phyloP scores from a whole-genome alignment of 2,888 invertebrate genomes.

The Drosophila histrio region DNA sequence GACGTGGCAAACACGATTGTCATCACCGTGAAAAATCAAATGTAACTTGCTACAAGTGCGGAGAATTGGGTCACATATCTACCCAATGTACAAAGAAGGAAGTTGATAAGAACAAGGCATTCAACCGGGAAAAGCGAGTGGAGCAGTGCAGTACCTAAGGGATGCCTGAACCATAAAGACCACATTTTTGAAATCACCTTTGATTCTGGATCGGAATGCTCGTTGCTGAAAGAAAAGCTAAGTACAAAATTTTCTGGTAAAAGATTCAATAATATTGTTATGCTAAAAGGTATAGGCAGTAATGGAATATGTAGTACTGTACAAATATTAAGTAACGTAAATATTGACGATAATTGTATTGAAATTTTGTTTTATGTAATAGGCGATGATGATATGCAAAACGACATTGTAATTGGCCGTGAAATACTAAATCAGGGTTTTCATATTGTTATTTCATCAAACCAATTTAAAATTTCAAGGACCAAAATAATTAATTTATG shows the following conservation, averaged over 20 bases:
- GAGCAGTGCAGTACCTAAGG: constrained; percentile 28
- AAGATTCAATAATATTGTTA: constrained; percentile 33
- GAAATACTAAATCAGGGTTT: constrained; percentile 15
- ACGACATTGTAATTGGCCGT: background rate
- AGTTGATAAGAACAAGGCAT: too few relatives aligned
- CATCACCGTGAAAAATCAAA: background rate
- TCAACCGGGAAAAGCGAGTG: too few relatives aligned
- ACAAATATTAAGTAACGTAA: constrained; percentile 15
- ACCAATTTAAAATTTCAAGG: constrained; percentile 3
- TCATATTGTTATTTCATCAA: constrained; percentile 13
- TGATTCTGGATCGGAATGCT: constrained; percentile 31
- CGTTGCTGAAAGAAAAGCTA: constrained; percentile 27
- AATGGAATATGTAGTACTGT: too few relatives aligned
- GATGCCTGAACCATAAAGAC: constrained; percentile 14
- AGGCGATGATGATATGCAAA: too few relatives aligned
- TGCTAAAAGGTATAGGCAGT: constrained; percentile 29
- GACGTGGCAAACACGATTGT: background rate
- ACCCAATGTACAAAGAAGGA: too few relatives aligned
- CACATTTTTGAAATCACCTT: constrained; percentile 33
- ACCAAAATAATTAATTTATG: too few relatives aligned
- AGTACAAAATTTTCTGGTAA: constrained; percentile 27
- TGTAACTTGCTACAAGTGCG: background rate
- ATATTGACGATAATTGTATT: constrained; percentile 6
- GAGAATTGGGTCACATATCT: too few relatives aligned
- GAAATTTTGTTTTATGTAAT: too few relatives aligned